Evolutionary conservation across 2,888 invertebrate genomes (phyloP), one percentile per base, ranked within the genome.

Genomic region (Apodemia hepburni): DNA sequence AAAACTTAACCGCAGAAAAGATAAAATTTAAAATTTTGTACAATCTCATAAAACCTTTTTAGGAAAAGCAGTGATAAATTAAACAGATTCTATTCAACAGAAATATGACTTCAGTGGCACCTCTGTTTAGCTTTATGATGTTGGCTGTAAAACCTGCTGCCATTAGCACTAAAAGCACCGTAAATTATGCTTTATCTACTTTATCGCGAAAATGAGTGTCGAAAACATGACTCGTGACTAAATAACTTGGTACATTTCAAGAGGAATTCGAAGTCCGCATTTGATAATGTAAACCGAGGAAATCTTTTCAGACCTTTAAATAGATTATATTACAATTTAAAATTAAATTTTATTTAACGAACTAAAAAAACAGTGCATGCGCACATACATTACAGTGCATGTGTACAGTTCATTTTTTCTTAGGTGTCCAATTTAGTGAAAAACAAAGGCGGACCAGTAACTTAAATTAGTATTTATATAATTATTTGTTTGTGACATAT

Each of bases 151-250:
- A 54, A 27, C 51, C 51, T 54, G 27, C 11, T 54, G 51, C 18
- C 51, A 54, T 54, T 54, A 54, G 51, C 51, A 54, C 51, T 51
- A 51, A 51, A 51, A 51, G 51, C 22, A 15, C 51, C 51, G 22
- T 51, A 51, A 51, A 51, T 51, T 51, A 51, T 51, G 51, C 51
- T 51, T 51, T 51, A 51, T 51, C 18, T 51, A 9, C 18, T 51
- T 51, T 51, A 51, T 22, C 27, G 51, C 51, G 51, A 22, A 51
- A 42, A 42, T 42, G 49, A 22, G 27, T 27, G 51, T 22, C 12
- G 51, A 51, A 18, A 51, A 51, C 22, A 51, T 12, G 22, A 11
- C 18, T 18, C 22, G 5, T 22, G 9, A 27, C 4, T 51, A 22
- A 51, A 51, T 51, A 17, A 51, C 3, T 18, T 11, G 15, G 42